A percentile compares a stretch with the other conserved stretches of the same genome.
phyloP scores from a whole-genome alignment of 1,140 invertebrate genomes.

The Maconellicoccus hirsutus region DNA sequence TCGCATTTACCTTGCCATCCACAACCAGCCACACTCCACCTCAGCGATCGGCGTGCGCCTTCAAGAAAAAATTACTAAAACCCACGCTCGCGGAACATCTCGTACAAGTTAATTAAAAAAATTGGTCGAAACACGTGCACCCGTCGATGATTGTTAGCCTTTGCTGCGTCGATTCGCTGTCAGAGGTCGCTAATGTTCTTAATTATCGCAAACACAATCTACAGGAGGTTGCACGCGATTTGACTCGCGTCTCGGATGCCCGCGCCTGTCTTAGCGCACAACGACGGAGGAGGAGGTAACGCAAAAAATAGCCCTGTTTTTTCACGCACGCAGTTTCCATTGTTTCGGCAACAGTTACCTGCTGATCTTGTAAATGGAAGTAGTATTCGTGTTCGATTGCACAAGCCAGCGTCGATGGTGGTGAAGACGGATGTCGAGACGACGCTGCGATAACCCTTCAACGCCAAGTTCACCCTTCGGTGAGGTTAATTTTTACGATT shows the following conservation, averaged over 20 bases:
- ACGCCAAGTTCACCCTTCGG: too few relatives aligned
- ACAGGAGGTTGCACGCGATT: constrained; percentile 16
- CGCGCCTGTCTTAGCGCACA: neutral
- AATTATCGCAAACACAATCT: constrained; percentile 16
- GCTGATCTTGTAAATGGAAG: neutral
- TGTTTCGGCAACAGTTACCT: constrained; percentile 7
- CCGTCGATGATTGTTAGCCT: neutral
- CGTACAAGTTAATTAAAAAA: constrained; percentile 18
- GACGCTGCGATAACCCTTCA: too few relatives aligned
- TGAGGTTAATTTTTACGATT: too few relatives aligned
- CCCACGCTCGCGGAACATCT: too few relatives aligned
- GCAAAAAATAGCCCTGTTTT: neutral
- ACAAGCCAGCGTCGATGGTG: too few relatives aligned
- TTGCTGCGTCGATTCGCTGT: neutral
- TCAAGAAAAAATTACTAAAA: too few relatives aligned
- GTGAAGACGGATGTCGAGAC: too few relatives aligned
- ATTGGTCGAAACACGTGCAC: constrained; percentile 2
- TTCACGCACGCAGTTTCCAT: neutral
- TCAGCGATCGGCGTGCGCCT: too few relatives aligned
- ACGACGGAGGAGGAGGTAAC: neutral
- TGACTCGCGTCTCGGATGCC: neutral
- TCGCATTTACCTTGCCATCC: too few relatives aligned
- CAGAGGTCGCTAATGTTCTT: constrained; percentile 18
- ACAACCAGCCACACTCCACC: too few relatives aligned
- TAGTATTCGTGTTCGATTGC: neutral